Conservation (phyloP, 2,113 vertebrate genomes). For the Tautogolabrus adspersus region DNA sequence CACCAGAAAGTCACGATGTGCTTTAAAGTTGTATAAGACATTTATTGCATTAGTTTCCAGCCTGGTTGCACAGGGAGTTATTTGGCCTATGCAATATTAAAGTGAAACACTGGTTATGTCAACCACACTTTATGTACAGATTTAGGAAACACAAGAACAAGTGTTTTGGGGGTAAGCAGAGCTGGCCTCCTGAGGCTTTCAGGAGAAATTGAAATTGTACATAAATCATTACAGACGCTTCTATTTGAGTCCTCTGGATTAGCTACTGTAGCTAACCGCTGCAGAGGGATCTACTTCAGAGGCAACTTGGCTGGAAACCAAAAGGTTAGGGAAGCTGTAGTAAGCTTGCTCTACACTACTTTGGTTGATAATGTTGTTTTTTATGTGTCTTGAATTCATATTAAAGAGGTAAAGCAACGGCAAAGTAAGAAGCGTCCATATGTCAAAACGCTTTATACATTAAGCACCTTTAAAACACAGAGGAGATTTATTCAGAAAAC, state of each 20-base stretch:
- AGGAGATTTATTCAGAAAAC: too few relatives aligned
- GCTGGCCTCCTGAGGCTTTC: not conserved
- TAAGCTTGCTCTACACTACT: not conserved
- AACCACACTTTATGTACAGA: not conserved
- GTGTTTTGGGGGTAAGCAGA: not conserved
- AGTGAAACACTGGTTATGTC: not conserved
- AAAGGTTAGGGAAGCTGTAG: not conserved
- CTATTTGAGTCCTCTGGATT: not conserved
- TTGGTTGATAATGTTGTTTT: too few relatives aligned
- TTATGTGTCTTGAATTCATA: not conserved
- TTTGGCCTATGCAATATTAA: not conserved
- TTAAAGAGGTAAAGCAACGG: not conserved
- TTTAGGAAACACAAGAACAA: not conserved
- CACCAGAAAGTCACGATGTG: not conserved
- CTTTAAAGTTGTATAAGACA: not conserved
- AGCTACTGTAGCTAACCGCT: not conserved
- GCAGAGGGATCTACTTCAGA: not conserved
- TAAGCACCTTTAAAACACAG: too few relatives aligned
- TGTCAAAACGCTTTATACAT: too few relatives aligned
- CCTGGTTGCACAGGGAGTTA: not conserved
- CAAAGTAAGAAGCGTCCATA: too few relatives aligned
- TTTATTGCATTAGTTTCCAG: not conserved
- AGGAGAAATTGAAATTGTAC: not conserved
- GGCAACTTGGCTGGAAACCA: not conserved
- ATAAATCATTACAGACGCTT: not conserved